A percentile compares a stretch with the other conserved stretches of the same genome.
Conservation (phyloP, 2,113 vertebrate genomes). For the Hydropotes inermis region DNA sequence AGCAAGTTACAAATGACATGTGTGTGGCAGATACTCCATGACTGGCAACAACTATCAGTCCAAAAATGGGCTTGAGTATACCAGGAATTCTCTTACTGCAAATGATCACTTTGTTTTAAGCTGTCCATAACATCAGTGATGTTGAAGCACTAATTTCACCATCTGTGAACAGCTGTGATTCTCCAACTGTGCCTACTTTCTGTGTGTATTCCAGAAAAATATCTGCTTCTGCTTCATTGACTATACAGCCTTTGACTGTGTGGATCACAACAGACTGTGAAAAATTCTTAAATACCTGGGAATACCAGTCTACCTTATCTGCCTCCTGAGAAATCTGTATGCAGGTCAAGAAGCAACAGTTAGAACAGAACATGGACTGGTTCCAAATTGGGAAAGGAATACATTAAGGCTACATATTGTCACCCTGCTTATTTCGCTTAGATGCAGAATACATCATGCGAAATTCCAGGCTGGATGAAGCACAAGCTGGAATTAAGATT, state of each 20-base stretch:
- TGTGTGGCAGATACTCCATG: neutral
- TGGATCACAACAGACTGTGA: neutral
- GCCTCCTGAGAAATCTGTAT: neutral
- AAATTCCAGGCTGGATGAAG: neutral
- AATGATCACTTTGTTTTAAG: neutral
- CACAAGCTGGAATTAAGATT: neutral
- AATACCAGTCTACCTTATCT: neutral
- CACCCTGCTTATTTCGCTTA: neutral
- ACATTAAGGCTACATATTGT: neutral
- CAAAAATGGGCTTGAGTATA: neutral
- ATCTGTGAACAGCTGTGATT: neutral
- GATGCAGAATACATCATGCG: neutral
- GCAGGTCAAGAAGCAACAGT: neutral
- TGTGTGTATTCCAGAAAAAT: neutral
- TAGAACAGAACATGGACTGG: neutral
- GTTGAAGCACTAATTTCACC: neutral
- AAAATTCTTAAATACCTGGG: neutral
- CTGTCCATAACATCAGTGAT: neutral
- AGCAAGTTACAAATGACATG: neutral
- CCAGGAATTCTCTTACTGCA: neutral
- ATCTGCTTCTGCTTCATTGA: neutral
- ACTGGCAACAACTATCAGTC: neutral
- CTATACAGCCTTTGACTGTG: neutral
- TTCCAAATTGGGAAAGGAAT: neutral
- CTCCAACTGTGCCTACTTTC: neutral